Evolutionary conservation across 2,888 invertebrate genomes (phyloP).

Genomic region (Agonopterix heracliana): DNA sequence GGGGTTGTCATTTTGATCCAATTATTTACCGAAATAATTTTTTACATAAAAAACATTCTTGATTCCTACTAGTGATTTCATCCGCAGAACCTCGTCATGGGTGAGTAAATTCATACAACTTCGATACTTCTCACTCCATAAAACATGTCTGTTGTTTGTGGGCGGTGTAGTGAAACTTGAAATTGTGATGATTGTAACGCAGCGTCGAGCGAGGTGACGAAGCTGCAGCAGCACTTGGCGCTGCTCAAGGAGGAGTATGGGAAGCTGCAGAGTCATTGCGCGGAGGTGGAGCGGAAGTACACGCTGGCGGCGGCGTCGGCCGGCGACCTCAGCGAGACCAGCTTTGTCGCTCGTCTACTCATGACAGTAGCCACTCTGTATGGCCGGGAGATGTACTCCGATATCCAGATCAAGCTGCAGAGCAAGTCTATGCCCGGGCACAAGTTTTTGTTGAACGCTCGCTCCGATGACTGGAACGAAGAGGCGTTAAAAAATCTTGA

Average conservation of each 20-base stretch:
- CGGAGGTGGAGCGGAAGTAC: conserved; percentile 90
- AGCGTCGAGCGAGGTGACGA: conserved; percentile 78
- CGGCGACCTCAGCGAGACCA: conserved; percentile 80
- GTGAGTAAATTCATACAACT: conserved; percentile 45
- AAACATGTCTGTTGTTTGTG: conserved; percentile 42
- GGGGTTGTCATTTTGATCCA: conserved; percentile 30
- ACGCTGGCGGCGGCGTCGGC: conserved; percentile 84
- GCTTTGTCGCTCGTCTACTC: conserved; percentile 89
- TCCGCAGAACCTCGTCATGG: conserved; percentile 48
- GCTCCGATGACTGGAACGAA: conserved; percentile 91
- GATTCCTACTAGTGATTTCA: conserved; percentile 3
- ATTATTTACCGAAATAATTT: conserved; percentile 31
- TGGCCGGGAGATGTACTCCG: conserved; percentile 87
- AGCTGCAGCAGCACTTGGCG: conserved; percentile 89
- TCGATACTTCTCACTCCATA: conserved; percentile 17
- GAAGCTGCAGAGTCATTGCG: conserved; percentile 87
- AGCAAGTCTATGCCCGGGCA: conserved; percentile 87
- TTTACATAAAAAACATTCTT: conserved; percentile 16
- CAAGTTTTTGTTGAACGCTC: conserved; percentile 91
- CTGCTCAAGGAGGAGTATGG: conserved; percentile 94
- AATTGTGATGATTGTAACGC: conserved; percentile 13
- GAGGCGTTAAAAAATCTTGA: conserved; percentile 79
- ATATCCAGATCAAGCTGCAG: conserved; percentile 85
- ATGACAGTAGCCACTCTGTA: conserved; percentile 89
- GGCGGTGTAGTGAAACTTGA: conserved; percentile 44